Conservation (phyloP, 2,113 vertebrate genomes). For the Empidonax alnorum region DNA sequence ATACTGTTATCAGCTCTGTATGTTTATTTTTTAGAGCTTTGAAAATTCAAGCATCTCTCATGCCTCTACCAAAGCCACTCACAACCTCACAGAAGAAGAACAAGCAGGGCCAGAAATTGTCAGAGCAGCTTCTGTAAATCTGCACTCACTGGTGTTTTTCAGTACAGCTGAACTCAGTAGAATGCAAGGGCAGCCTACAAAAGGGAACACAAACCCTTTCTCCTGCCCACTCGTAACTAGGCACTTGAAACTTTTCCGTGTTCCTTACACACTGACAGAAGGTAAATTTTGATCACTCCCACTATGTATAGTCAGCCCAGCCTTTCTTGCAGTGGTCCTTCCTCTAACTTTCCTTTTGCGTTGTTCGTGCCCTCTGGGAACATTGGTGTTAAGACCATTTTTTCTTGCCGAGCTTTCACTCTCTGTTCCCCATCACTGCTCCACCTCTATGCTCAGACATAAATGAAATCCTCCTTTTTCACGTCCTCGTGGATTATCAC, state of each 20-base stretch:
- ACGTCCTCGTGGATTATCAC: neutral
- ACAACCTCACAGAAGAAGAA: neutral
- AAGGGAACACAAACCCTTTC: neutral
- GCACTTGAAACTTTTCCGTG: neutral
- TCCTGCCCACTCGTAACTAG: neutral
- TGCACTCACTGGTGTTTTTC: neutral
- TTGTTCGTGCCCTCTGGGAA: neutral
- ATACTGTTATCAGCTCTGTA: constrained; percentile 44
- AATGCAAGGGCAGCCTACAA: neutral
- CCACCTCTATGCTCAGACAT: neutral
- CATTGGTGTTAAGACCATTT: neutral
- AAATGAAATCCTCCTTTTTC: neutral
- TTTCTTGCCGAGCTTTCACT: neutral
- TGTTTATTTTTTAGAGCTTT: constrained; percentile 54
- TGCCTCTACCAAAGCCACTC: neutral
- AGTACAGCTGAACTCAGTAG: neutral
- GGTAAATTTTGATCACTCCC: neutral
- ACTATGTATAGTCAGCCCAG: fast-evolving
- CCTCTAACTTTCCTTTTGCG: neutral
- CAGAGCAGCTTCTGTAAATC: neutral
- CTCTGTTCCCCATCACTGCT: neutral
- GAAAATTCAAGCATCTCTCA: constrained; percentile 37
- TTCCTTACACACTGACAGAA: neutral
- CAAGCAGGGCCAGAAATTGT: neutral
- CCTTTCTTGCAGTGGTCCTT: neutral